Conservation (phyloP, 1,140 invertebrate genomes). For the Homalodisca vitripennis region DNA sequence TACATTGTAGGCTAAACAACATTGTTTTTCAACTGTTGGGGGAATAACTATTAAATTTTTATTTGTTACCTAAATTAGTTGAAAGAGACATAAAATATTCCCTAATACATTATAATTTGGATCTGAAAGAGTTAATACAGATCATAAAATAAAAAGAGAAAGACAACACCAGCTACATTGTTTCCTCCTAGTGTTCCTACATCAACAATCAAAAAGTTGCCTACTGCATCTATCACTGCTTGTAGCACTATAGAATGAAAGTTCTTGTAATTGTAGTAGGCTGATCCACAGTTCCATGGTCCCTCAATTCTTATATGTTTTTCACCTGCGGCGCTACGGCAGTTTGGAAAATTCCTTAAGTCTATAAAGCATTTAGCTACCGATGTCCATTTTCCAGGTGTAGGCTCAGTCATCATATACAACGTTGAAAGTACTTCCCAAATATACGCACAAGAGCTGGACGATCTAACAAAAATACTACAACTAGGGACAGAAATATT, state of each 20-base stretch:
- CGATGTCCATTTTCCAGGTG: too few relatives aligned
- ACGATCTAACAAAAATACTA: too few relatives aligned
- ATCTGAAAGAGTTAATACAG: too few relatives aligned
- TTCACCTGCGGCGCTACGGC: constrained; percentile 23
- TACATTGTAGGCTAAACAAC: too few relatives aligned
- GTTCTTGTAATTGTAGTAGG: constrained; percentile 51
- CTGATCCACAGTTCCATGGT: constrained; percentile 41
- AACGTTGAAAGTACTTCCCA: constrained; percentile 17
- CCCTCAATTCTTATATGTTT: constrained; percentile 24
- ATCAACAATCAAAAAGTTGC: too few relatives aligned
- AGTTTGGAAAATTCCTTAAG: constrained; percentile 47
- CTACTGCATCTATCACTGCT: constrained; percentile 50
- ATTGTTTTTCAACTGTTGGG: too few relatives aligned
- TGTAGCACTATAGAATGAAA: constrained; percentile 50
- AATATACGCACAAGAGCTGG: constrained; percentile 5
- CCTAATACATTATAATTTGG: too few relatives aligned
- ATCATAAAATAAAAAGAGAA: too few relatives aligned
- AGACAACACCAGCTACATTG: constrained; percentile 50
- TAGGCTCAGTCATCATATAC: constrained; percentile 30
- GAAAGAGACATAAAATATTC: too few relatives aligned
- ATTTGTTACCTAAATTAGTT: too few relatives aligned
- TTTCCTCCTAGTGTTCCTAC: constrained; percentile 48
- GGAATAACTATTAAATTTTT: too few relatives aligned
- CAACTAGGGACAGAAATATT: too few relatives aligned
- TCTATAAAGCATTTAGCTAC: constrained; percentile 42